phyloP scores from a whole-genome alignment of 2,797 vertebrate species.

The Lutjanus argentimaculatus region DNA sequence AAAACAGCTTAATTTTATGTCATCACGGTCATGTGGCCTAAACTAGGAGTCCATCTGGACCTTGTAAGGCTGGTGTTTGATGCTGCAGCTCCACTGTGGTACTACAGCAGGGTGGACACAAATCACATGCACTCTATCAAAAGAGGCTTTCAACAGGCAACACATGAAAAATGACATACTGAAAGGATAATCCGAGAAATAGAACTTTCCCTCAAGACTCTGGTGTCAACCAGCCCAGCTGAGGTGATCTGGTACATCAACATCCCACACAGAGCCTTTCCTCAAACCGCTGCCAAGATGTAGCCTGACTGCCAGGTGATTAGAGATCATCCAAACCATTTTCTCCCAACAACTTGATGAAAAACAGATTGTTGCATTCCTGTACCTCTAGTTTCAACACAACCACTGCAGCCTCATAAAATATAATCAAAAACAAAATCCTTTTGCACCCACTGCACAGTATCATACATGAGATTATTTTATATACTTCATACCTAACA shows the following conservation, averaged over 20 bases:
- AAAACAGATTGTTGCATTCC: constrained; percentile 53
- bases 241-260: background rate
- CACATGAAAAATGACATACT: constrained; percentile 39
- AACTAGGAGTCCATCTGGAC: constrained; percentile 68
- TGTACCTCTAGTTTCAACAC: constrained; percentile 37
- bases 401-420: constrained; percentile 10
- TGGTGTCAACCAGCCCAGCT: constrained; percentile 5
- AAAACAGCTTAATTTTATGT: constrained; percentile 33
- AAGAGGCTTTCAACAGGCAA: constrained; percentile 42
- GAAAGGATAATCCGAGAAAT: constrained; percentile 10
- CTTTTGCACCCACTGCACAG: background rate
- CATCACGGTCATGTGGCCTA: constrained; percentile 53
- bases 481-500: background rate
- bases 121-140: constrained; percentile 58
- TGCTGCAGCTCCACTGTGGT: constrained; percentile 38
- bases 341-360: constrained; percentile 33
- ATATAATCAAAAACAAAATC: constrained; percentile 16
- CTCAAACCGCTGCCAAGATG: constrained; percentile 29
- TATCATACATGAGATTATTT: background rate
- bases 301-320: constrained; percentile 37
- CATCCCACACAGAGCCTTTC: constrained; percentile 32
- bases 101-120: constrained; percentile 29
- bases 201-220: constrained; percentile 9
- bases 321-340: constrained; percentile 36
- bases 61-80: constrained; percentile 56